These are phyloP conservation scores for Dynastes grantii DNA, from an alignment of 2,888 invertebrate species.

Conservation along the genomic window DNA sequence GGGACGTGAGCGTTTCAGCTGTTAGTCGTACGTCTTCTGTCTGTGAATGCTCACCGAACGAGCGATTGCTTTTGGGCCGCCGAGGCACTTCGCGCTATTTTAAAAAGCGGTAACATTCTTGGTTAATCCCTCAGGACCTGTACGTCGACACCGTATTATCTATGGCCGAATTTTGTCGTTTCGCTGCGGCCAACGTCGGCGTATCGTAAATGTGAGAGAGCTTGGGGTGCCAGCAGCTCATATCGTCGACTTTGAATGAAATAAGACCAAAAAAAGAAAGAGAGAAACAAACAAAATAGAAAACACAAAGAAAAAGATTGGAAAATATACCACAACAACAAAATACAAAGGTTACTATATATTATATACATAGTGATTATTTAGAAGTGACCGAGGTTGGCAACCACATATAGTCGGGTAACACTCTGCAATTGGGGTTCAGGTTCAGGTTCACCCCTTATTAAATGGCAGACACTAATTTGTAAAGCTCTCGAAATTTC, in stretches of 20 bases:
- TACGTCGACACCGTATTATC: conserved; percentile 63
- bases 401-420: no score
- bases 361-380: no score
- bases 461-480: no score
- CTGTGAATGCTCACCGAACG: conserved; percentile 59
- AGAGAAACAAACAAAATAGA: background rate
- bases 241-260: conserved; percentile 3
- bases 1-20: conserved; percentile 57
- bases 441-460: no score
- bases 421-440: no score
- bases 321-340: no score
- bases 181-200: background rate
- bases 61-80: no score
- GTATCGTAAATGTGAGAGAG: background rate
- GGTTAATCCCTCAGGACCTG: conserved; percentile 63
- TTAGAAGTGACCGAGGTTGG: no score
- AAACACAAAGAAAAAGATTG: background rate
- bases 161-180: conserved; percentile 46
- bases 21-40: conserved; percentile 61
- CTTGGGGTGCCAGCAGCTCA: conserved; percentile 1
- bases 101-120: conserved; percentile 59
- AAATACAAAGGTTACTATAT: no score
- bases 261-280: background rate
- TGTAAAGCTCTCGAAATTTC: no score
- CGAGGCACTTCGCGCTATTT: conserved; percentile 56